Base-by-base conservation (phyloP, 2,797 vertebrate genomes). In the Pseudomugil gertrudae region DNA sequence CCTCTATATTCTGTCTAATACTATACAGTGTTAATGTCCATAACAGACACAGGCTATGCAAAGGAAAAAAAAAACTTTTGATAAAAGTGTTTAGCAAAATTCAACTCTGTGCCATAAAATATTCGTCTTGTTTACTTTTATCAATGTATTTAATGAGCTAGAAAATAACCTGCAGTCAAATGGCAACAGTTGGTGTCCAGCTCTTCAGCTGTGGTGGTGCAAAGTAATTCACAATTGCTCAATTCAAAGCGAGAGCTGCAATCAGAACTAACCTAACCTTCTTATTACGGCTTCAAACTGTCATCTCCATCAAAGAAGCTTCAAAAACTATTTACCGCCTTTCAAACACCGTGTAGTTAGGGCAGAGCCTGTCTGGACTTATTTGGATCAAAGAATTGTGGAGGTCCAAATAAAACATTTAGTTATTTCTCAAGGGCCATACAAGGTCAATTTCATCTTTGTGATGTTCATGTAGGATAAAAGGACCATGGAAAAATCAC, bases 131-230 rank as follows among this genome's bases (percentile, higher is more conserved):
- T 87, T 87, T 84, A 74, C 71, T 66, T 66, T 82, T 85, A 66
- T 83, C 81, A 80, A 79, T 83, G 76, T 71, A 70, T 52, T 69
- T 80, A 82, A 83, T 89, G 78, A 82, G 63, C 66, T 84, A 81
- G 81, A 87, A 84, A 86, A 89, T 84, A 78, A 78, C 65, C 70
- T 86, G 60, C 72, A 66, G 84, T 82, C 63, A 79, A 77, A 85
- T 64, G 38, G 64, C 65, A 80, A 77, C 69, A 63, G 77, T 80
- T 79, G 76, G 72, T 78, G 79, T 86, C 79, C 81, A 63, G 66
- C 52, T 74, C 30, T 72, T 85, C 61, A 57, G 71, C 53, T 68
- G 74, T 48, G 32, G 63, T 50, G 21, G 51, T 63, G 78, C 59
- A 82, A 78, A 84, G 67, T 74, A 69, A 75, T 75, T 78, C 72